Conservation (phyloP, 2,113 vertebrate species). For the Cercopithecus mona region DNA sequence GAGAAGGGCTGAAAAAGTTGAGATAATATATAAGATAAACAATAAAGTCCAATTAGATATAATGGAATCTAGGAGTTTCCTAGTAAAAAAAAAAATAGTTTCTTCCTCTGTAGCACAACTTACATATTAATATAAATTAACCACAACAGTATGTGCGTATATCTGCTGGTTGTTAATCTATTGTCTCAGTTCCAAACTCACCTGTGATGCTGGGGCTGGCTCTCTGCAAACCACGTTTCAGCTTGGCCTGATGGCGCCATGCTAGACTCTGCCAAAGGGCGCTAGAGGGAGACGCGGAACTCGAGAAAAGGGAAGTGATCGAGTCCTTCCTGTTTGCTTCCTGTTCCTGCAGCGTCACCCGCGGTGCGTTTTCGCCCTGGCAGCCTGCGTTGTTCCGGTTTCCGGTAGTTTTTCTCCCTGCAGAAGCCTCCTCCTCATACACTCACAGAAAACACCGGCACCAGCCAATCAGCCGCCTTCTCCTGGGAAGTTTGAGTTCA, state of each 20-base stretch:
- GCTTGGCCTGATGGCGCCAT: neutral
- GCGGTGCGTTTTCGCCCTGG: neutral
- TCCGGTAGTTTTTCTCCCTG: neutral
- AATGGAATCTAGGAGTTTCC: neutral
- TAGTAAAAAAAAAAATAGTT: neutral
- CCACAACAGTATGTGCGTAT: neutral
- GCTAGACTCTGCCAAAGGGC: neutral
- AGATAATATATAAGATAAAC: neutral
- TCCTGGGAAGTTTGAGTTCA: neutral
- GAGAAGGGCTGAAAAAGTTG: neutral
- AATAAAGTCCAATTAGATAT: neutral
- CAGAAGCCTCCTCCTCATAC: neutral
- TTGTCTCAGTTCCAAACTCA: neutral
- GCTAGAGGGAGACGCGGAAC: neutral
- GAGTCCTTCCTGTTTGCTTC: neutral
- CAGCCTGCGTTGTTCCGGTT: neutral
- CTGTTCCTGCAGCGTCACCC: neutral
- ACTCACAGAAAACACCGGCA: neutral
- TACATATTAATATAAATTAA: neutral
- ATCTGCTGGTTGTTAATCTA: neutral
- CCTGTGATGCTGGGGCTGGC: neutral
- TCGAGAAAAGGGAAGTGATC: neutral
- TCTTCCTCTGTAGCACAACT: neutral
- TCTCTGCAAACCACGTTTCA: neutral
- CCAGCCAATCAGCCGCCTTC: too few species aligned